Evolutionary conservation across 2,797 vertebrate species (phyloP).

Genomic region (Trachops cirrhosus): DNA sequence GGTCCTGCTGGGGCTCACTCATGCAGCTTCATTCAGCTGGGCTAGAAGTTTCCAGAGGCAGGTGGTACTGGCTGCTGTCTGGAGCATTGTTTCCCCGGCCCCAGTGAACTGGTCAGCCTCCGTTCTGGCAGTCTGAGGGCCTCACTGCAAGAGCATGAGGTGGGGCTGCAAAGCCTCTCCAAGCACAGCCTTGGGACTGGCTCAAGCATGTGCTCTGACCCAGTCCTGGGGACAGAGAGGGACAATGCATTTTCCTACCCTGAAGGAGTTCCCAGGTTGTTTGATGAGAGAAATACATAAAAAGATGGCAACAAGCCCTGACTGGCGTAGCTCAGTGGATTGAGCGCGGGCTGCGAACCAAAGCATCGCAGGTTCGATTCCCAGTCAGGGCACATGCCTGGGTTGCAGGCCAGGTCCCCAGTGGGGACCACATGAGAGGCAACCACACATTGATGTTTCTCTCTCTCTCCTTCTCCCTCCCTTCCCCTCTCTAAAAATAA

Average conservation of each 20-base stretch:
- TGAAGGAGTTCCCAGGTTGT: not conserved
- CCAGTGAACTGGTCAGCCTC: not conserved
- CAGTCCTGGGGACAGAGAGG: not conserved
- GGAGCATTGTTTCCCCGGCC: not conserved
- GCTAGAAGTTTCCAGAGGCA: not conserved
- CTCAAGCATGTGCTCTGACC: not conserved
- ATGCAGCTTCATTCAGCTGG: not conserved
- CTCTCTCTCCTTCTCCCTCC: too few species aligned
- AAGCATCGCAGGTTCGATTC: too few species aligned
- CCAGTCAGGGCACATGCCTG: too few species aligned
- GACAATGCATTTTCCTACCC: not conserved
- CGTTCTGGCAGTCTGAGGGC: rapidly evolving
- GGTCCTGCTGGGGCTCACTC: not conserved
- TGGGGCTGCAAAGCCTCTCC: not conserved
- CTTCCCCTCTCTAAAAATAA: too few species aligned
- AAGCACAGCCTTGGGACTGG: too few species aligned
- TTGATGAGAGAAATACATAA: not conserved
- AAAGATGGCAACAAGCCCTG: not conserved
- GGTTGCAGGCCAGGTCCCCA: too few species aligned
- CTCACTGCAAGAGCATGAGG: not conserved
- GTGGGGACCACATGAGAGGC: too few species aligned
- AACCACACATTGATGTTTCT: too few species aligned
- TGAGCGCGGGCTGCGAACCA: too few species aligned
- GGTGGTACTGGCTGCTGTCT: not conserved
- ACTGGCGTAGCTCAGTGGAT: too few species aligned